Evolutionary conservation across 1,140 invertebrate species (phyloP).

Genomic region (Cheumatopsyche charites): DNA sequence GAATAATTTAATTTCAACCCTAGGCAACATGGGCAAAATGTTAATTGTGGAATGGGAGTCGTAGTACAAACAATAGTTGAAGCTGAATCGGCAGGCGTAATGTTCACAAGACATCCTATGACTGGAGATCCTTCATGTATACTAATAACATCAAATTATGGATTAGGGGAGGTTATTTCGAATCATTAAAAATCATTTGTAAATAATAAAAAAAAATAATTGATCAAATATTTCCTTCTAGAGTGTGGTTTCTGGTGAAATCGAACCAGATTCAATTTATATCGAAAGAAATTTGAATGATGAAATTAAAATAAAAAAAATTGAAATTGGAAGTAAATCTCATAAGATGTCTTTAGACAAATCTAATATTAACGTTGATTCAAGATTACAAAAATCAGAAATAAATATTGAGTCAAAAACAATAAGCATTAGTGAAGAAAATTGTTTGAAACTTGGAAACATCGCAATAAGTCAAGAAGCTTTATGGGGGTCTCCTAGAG

Average conservation of each 20-base stretch:
- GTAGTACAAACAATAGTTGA: conserved; percentile 81
- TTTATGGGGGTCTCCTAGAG: conserved; percentile 70
- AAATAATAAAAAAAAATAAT: no score
- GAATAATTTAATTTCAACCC: no score
- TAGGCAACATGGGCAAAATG: conserved; percentile 67
- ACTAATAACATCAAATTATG: conserved; percentile 79
- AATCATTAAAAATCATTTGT: background rate
- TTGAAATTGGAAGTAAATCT: conserved; percentile 65
- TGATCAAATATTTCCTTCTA: conserved; percentile 53
- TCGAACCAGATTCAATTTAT: conserved; percentile 76
- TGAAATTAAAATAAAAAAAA: conserved; percentile 58
- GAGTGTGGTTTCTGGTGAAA: conserved; percentile 77
- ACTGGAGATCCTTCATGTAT: conserved; percentile 70
- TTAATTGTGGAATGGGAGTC: conserved; percentile 75
- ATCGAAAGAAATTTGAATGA: conserved; percentile 61
- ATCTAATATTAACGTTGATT: conserved; percentile 45
- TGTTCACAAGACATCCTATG: conserved; percentile 80
- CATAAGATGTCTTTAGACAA: conserved; percentile 58
- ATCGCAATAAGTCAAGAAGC: conserved; percentile 68
- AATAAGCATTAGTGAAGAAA: conserved; percentile 61
- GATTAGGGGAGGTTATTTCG: conserved; percentile 73
- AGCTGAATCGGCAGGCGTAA: conserved; percentile 74
- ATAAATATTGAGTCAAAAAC: conserved; percentile 55
- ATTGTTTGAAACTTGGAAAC: conserved; percentile 60
- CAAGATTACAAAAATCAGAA: conserved; percentile 52